Conservation (phyloP, 35 echinoderm and acorn worm species). For the Chiridota heheva region DNA sequence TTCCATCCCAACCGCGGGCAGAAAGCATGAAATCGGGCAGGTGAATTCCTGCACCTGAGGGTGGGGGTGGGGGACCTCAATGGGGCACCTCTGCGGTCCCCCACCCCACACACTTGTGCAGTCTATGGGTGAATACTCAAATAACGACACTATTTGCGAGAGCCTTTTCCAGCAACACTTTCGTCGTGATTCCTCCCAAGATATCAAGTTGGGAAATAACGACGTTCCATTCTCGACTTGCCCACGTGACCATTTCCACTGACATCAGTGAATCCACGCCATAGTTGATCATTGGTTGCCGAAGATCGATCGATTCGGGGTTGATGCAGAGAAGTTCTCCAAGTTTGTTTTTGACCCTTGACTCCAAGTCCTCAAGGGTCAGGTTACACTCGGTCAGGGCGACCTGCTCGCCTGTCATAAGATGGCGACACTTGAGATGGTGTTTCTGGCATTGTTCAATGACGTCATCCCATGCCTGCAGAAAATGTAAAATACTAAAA, state of each 20-base stretch:
- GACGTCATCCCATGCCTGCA: slow-evolving; percentile 69
- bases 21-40: too few relatives aligned
- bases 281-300: slow-evolving; percentile 95
- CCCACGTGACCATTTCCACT: slow-evolving; percentile 97
- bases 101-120: too few relatives aligned
- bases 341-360: slow-evolving; percentile 65
- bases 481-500: neutral
- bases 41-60: too few relatives aligned
- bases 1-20: too few relatives aligned
- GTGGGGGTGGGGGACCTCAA: too few relatives aligned
- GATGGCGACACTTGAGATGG: slow-evolving; percentile 70
- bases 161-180: slow-evolving; percentile 77
- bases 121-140: slow-evolving; percentile 6
- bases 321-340: slow-evolving; percentile 79
- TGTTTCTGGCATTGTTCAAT: slow-evolving; percentile 43
- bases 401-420: slow-evolving; percentile 41
- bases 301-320: slow-evolving; percentile 70
- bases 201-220: slow-evolving; percentile 92
- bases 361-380: slow-evolving; percentile 42
- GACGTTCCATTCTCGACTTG: slow-evolving; percentile 74
- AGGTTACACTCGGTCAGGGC: slow-evolving; percentile 41
- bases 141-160: slow-evolving; percentile 61
- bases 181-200: slow-evolving; percentile 86
- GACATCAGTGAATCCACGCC: slow-evolving; percentile 96
- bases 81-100: too few relatives aligned